Evolutionary conservation across 2,797 vertebrate genomes (phyloP), one percentile per base, ranked within the genome.

Genomic region (Enteromius fasciolatus): DNA sequence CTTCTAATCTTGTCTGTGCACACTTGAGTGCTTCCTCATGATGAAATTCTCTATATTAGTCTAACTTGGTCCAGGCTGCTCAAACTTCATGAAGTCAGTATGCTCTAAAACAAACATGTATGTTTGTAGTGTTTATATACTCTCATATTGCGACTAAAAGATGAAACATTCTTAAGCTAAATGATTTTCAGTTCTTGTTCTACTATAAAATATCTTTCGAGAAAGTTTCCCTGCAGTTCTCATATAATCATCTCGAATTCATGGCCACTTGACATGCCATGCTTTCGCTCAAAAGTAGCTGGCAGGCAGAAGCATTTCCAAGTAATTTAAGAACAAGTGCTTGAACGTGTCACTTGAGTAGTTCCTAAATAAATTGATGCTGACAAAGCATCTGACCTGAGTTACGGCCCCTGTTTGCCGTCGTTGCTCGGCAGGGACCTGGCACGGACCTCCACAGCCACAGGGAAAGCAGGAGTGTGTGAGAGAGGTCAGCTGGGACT

Each of bases 311-410:
- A 57, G 69, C 86, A 78, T 89, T 91, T 86, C 64, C 80, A 70
- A 87, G 90, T 90, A 92, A 92, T 82, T 87, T 78, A 90, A 89
- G 86, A 89, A 82, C 87, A 89, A 87, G 48, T 86, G 85, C 70
- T 87, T 79, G 84, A 84, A 81, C 64, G 76, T 63, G 52, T 70
- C 68, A 17, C 52, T 75, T 90, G 90, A 91, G 83, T 82, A 25
- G 66, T 82, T 86, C 87, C 85, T 87, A 77, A 91, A 89, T 87
- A 87, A 88, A 93, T 91, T 33, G 83, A 84, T 86, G 90, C 88
- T 91, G 92, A 94, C 92, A 90, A 90, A 92, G 91, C 91, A 93
- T 93, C 91, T 94, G 93, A 88, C 84, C 84, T 33, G 88, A 25
- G 90, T 92, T 93, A 93, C 73, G 10, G 86, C 20, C 20, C 48